These are phyloP conservation scores for Muraenolepis orangiensis DNA, from an alignment of 2,797 vertebrate genomes.

Conservation along the genomic window DNA sequence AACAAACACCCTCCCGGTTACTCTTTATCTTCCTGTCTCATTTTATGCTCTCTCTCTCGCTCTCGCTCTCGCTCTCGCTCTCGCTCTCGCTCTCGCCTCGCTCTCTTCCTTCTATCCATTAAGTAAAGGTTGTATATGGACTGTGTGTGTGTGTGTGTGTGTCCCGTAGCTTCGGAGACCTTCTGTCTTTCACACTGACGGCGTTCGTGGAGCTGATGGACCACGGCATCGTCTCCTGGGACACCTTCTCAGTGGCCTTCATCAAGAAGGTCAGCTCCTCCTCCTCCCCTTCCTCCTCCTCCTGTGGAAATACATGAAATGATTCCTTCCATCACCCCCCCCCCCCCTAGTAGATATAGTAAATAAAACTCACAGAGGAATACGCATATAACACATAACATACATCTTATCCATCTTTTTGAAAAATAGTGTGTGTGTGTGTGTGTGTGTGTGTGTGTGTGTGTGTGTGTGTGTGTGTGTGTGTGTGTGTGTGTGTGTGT, in stretches of 20 bases:
- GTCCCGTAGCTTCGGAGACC: constrained; percentile 92
- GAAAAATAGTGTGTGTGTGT: not conserved
- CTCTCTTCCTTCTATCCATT: constrained; percentile 42
- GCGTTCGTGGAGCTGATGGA: constrained; percentile 99
- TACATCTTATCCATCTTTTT: no score
- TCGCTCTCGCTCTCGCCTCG: constrained; percentile 11
- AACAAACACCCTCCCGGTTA: constrained; percentile 21
- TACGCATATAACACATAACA: no score
- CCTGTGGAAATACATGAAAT: no score
- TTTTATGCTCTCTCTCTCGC: constrained; percentile 36
- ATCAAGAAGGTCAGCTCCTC: constrained; percentile 91
- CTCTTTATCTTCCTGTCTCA: constrained; percentile 22
- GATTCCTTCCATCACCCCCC: no score
- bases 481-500: not conserved
- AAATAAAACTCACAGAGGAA: no score
- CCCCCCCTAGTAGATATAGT: no score
- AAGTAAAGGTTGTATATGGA: constrained; percentile 61
- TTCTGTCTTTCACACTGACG: constrained; percentile 97
- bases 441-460: no score
- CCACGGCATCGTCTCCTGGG: constrained; percentile 99
- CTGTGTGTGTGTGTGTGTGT: constrained; percentile 60
- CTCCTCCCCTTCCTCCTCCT: not conserved
- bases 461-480: no score
- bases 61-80: constrained; percentile 9
- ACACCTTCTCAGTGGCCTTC: constrained; percentile 97